Base-by-base conservation (phyloP, 35 echinoderm and acorn worm species). In the Apostichopus parvimensis region DNA sequence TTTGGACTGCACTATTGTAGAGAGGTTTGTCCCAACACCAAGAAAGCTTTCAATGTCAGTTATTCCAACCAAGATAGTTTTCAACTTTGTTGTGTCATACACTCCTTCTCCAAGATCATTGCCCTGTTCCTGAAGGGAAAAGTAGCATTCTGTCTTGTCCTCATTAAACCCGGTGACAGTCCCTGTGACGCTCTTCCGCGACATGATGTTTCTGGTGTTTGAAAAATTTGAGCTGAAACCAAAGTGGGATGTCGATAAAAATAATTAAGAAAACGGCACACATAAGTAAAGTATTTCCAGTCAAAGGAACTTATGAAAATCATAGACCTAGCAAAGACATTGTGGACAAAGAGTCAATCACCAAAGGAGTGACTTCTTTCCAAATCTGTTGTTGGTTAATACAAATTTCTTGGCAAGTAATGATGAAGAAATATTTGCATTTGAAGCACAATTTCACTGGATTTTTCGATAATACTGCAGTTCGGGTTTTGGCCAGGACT, bases 21-120 rank as follows among this genome's bases (percentile, higher is more conserved):
- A 72, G 18, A 88, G 86, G 64, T 17, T 68, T n/a, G 86, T 88
- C 8, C 62, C 86, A 7, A 88, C 53, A 54, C 86, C 86, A 15
- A 88, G 86, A 64, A 88, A 88, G 64, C 86, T 88, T 28, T 88
- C 86, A 26, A 88, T 88, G 86, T 88, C 86, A n/a, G 86, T 72
- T 5, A 88, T 88, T 12, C 86, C 86, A 8, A 88, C 61, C 6
- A 88, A 23, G 23, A 88, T 88, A 9, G 53, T 73, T 52, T 72
- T 73, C 62, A 88, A 53, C 62, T 88, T 88, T 58, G 86, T 88
- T 34, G 86, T 88, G 68, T 88, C 86, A 73, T 72, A 88, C 5
- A 88, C 22, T 5, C 86, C 86, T 12, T 88, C 86, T 9, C 86
- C 86, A n/a, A 88, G 23, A n/a, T 88, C 86, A 68, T 53, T 88